Evolutionary conservation across 2,888 invertebrate species (phyloP).

Genomic region (Tinea trinotella): DNA sequence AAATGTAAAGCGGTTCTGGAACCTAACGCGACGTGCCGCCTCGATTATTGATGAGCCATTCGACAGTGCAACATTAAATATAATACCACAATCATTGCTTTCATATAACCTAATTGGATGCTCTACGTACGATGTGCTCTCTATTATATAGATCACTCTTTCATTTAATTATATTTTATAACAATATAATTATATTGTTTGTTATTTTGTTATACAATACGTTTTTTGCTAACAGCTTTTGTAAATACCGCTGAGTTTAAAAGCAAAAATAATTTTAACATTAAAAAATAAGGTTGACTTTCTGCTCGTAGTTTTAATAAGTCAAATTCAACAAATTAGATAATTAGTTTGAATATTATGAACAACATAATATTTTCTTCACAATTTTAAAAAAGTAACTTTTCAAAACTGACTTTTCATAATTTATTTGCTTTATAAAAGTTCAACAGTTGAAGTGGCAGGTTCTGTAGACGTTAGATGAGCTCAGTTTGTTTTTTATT

Average conservation of each 20-base stretch:
- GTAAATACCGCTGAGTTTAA: background rate
- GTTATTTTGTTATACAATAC: no score
- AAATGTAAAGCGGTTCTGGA: slow-evolving; percentile 27
- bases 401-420: background rate
- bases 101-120: background rate
- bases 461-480: background rate
- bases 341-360: background rate
- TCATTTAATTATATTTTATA: no score
- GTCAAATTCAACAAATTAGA: background rate
- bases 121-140: no score
- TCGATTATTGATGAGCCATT: slow-evolving; percentile 31
- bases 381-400: background rate
- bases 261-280: no score
- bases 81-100: background rate
- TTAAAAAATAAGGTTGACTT: no score
- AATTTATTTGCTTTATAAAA: background rate
- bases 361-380: background rate
- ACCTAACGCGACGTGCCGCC: slow-evolving; percentile 25
- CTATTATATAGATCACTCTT: no score
- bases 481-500: background rate
- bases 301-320: no score
- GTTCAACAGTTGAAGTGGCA: slow-evolving; percentile 5
- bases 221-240: no score
- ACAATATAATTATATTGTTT: no score
- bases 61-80: slow-evolving; percentile 7